phyloP scores from a whole-genome alignment of 2,113 vertebrate genomes.

The Myotis davidii region DNA sequence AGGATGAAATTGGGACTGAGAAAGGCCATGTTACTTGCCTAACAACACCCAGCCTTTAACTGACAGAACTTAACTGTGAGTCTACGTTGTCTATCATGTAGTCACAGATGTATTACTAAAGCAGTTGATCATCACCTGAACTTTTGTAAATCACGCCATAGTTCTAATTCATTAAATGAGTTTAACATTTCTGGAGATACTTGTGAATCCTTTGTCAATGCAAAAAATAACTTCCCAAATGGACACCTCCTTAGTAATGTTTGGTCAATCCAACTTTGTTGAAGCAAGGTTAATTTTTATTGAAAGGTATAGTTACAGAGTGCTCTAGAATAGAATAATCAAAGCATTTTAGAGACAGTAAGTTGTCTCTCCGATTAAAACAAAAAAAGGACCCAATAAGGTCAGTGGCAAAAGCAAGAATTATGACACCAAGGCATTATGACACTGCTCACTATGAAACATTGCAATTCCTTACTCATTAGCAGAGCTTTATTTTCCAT shows the following conservation, averaged over 20 bases:
- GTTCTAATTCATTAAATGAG: neutral
- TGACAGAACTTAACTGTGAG: neutral
- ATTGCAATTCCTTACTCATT: constrained; percentile 52
- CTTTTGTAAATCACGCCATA: neutral
- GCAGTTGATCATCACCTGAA: neutral
- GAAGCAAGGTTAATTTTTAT: constrained; percentile 3
- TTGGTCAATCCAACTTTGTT: neutral
- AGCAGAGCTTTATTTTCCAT: constrained; percentile 67
- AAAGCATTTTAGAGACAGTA: constrained; percentile 7
- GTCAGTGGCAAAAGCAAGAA: constrained; percentile 32
- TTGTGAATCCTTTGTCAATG: neutral
- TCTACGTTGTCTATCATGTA: neutral
- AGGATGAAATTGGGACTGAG: neutral
- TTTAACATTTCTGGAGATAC: neutral
- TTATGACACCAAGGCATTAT: neutral
- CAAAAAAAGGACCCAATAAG: neutral
- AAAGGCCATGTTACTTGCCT: neutral
- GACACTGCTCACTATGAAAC: constrained; percentile 33
- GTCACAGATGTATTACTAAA: neutral
- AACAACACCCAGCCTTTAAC: neutral
- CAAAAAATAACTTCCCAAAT: constrained; percentile 31
- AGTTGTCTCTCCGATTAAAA: neutral
- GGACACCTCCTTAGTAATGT: neutral
- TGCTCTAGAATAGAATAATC: neutral
- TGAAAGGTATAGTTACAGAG: neutral